Base-by-base conservation (phyloP, 2,113 vertebrate species). In the Heterotis niloticus region DNA sequence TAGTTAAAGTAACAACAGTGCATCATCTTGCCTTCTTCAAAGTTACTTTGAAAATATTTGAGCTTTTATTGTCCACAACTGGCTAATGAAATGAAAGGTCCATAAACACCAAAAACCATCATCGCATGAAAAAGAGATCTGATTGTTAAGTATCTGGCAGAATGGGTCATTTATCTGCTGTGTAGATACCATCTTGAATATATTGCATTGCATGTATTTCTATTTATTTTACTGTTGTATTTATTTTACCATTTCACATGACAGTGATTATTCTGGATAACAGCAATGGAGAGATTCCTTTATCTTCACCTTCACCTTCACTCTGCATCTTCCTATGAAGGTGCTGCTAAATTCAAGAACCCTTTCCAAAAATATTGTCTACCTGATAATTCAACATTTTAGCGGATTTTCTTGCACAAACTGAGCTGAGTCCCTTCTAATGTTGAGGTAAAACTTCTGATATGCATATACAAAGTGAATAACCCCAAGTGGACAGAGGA, bases 381-480 rank as follows among this genome's bases (percentile, higher is more conserved):
- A 1, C 26, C 56, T 57, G 24, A 17, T 57, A 74, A 59, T 74
- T 59, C 17, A 16, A 23, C 7, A 44, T 44, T 44, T 44, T 44
- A 44, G 34, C 17, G 56, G 26, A 74, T 74, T 74, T 74, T 54
- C 57, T 20, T 59, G 23, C 17, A 52, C 56, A 57, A 59, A 57
- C 56, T 57, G 57, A 14, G 26, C 57, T n/a, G 56, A 44, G 34
- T 74, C 57, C 56, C 57, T 74, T 24, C 56, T 26, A 74, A 74
- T 17, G n/a, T 23, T 20, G 57, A 74, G 24, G 71, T 17, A 29
- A 57, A 74, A 74, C 57, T 59, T 13, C 24, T 13, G 57, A 16
- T 57, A 74, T 74, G 26, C 57, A 74, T 74, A 74, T 74, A 74
- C 54, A 57, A 52, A 26, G 57, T 74, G 26, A 74, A 74, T 74